Conservation (phyloP, 1,140 invertebrate species). For the Lepidurus couesii region DNA sequence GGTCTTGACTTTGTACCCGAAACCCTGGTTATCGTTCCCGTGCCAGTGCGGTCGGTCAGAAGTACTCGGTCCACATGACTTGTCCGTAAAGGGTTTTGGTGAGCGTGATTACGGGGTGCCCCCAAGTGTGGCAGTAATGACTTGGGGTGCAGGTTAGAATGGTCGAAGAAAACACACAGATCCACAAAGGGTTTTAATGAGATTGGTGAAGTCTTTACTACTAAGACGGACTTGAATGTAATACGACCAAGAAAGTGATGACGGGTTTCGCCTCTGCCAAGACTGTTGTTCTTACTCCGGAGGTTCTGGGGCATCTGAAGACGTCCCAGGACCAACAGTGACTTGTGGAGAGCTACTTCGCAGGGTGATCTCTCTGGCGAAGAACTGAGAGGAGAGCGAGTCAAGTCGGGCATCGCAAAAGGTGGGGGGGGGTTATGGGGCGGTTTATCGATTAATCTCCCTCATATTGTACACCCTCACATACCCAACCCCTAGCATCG, state of each 20-base stretch:
- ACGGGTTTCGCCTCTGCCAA: no score
- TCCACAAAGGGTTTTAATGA: no score
- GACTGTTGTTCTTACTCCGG: not conserved
- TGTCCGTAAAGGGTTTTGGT: no score
- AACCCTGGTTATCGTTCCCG: no score
- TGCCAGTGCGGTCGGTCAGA: no score
- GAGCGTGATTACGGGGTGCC: no score
- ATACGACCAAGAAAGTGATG: not conserved
- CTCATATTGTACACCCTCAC: not conserved
- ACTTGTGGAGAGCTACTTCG: constrained; percentile 13
- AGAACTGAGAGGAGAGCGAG: not conserved
- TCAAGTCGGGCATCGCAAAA: not conserved
- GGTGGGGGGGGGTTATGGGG: not conserved
- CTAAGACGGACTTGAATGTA: not conserved
- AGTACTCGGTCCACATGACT: no score
- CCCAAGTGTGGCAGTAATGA: no score
- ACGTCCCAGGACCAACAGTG: constrained; percentile 7
- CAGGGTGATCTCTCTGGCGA: not conserved
- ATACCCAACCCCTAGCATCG: not conserved
- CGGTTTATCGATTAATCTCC: constrained; percentile 7
- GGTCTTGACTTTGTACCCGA: no score
- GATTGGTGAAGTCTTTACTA: no score
- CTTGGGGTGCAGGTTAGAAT: no score
- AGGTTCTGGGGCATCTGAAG: constrained; percentile 8
- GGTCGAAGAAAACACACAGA: no score